phyloP scores from a whole-genome alignment of 2,113 vertebrate species.

The Strix aluco region DNA sequence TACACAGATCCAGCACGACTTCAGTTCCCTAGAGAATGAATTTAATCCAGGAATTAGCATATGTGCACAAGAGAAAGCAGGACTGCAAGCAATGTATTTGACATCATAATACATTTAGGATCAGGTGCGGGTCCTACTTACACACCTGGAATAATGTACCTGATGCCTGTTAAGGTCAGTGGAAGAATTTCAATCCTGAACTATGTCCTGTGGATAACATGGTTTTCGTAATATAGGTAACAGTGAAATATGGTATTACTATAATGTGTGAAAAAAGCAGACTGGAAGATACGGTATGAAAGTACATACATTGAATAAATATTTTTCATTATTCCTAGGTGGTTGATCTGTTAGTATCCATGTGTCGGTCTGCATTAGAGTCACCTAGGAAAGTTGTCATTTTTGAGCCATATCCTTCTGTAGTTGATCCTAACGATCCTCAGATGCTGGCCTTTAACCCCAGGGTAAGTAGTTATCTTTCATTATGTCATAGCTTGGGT shows the following conservation, averaged over 20 bases:
- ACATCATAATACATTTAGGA: not conserved
- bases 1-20: not conserved
- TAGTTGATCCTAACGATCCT: slow-evolving; percentile 89
- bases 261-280: not conserved
- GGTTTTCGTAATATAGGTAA: not conserved
- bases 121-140: not conserved
- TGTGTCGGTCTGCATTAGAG: slow-evolving; percentile 90
- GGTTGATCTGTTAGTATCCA: slow-evolving; percentile 89
- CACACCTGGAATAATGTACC: not conserved
- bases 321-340: slow-evolving; percentile 75
- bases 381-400: slow-evolving; percentile 91
- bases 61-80: not conserved
- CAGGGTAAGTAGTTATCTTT: slow-evolving; percentile 73
- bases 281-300: not conserved
- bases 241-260: not conserved
- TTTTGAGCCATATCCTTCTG: slow-evolving; percentile 94
- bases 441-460: slow-evolving; percentile 92
- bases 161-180: not conserved
- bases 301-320: not conserved
- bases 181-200: not conserved
- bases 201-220: not conserved
- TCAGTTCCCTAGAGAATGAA: not conserved
- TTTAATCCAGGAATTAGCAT: not conserved
- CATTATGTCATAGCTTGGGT: not conserved
- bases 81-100: not conserved